Evolutionary conservation across 2,888 invertebrate genomes (phyloP).

Genomic region (Chrysolina oricalcia): DNA sequence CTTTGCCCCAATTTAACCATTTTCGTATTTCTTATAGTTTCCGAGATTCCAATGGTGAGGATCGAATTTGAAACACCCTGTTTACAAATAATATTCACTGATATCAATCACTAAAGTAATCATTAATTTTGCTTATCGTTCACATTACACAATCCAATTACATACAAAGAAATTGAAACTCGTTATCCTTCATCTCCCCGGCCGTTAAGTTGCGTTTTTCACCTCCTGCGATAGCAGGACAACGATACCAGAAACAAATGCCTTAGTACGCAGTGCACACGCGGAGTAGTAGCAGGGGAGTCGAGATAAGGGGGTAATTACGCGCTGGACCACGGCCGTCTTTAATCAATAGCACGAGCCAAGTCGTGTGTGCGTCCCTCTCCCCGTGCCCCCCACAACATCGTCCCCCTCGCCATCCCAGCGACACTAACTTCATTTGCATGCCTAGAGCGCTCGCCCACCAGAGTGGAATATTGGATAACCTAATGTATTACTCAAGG

Average conservation of each 20-base stretch:
- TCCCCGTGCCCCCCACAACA: slow-evolving; percentile 50
- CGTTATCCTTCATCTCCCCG: slow-evolving; percentile 1
- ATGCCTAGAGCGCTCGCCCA: slow-evolving; percentile 72
- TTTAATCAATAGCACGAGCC: slow-evolving; percentile 71
- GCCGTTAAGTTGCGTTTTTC: background rate
- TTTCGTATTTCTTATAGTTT: too few species aligned
- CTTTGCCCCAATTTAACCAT: too few species aligned
- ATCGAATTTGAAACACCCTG: too few species aligned
- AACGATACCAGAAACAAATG: slow-evolving; percentile 45
- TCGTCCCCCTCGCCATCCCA: slow-evolving; percentile 56
- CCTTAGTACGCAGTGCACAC: slow-evolving; percentile 54
- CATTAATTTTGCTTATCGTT: background rate
- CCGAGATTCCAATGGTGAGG: too few species aligned
- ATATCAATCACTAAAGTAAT: background rate
- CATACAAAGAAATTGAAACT: slow-evolving; percentile 8
- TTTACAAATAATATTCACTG: too few species aligned
- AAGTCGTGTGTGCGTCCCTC: slow-evolving; percentile 64
- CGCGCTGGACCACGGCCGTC: slow-evolving; percentile 72
- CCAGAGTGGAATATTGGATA: slow-evolving; percentile 72
- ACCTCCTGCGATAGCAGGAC: slow-evolving; percentile 19
- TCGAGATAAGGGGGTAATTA: slow-evolving; percentile 70
- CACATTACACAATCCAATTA: background rate
- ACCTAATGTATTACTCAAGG: slow-evolving; percentile 70
- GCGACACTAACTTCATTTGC: slow-evolving; percentile 72
- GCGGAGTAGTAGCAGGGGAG: slow-evolving; percentile 56